Conservation (phyloP, 2,888 invertebrate genomes). For the Tetragonula carbonaria region DNA sequence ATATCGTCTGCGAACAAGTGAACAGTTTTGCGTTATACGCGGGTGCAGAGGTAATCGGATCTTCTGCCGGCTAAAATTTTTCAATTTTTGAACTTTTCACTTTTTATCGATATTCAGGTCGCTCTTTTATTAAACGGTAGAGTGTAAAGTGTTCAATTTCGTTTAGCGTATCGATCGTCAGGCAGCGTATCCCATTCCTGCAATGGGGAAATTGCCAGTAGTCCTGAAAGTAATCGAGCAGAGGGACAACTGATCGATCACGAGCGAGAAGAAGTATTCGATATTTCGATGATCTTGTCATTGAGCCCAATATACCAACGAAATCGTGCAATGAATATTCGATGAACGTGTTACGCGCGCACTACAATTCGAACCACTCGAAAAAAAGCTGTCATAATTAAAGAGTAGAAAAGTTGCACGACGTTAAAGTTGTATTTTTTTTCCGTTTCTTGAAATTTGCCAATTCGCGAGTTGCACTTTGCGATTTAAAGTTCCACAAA, state of each 20-base stretch:
- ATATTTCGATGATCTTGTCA: not conserved
- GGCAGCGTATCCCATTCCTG: not conserved
- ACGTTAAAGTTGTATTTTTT: too few species aligned
- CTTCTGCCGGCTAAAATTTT: slow-evolving; percentile 52
- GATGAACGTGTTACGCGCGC: not conserved
- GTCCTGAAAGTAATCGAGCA: not conserved
- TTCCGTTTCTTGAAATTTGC: too few species aligned
- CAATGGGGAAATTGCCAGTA: not conserved
- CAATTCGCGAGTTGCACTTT: too few species aligned
- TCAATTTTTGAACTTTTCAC: not conserved
- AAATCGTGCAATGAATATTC: slow-evolving; percentile 13
- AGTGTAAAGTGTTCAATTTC: not conserved
- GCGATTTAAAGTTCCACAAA: too few species aligned
- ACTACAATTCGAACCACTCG: not conserved
- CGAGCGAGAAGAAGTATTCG: not conserved
- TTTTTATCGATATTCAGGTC: slow-evolving; percentile 6
- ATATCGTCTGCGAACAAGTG: slow-evolving; percentile 63
- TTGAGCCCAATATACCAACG: not conserved
- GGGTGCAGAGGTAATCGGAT: slow-evolving; percentile 57
- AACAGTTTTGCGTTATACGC: slow-evolving; percentile 68
- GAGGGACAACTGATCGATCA: not conserved
- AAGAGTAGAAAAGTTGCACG: too few species aligned
- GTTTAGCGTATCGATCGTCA: not conserved
- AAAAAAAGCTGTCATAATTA: too few species aligned
- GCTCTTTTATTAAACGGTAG: too few species aligned